A percentile compares a stretch with the other conserved stretches of the same genome.
Evolutionary conservation across 2,113 vertebrate species (phyloP).

Genomic region (Poeciliopsis turrubarensis): DNA sequence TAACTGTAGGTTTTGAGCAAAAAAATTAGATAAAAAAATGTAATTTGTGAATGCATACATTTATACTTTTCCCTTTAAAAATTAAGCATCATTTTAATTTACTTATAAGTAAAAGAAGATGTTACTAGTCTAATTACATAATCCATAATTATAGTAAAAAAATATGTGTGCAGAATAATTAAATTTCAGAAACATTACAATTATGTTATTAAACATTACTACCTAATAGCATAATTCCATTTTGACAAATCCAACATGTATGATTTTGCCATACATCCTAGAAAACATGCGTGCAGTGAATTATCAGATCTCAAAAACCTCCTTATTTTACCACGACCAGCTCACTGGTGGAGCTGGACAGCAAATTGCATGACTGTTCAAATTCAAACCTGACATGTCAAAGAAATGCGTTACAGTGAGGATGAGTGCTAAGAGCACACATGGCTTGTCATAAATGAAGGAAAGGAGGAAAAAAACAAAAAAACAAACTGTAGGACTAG

Average conservation of each 20-base stretch:
- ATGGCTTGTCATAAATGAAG: constrained; percentile 60
- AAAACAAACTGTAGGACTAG: constrained; percentile 16
- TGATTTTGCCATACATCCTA: constrained; percentile 4
- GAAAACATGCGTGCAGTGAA: constrained; percentile 41
- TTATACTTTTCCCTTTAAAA: neutral
- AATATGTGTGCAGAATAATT: neutral
- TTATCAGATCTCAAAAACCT: constrained; percentile 40
- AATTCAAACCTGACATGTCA: constrained; percentile 79
- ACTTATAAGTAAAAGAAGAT: neutral
- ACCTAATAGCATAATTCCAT: too few species aligned
- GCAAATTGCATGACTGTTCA: constrained; percentile 75
- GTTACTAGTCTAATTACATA: neutral
- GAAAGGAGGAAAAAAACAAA: neutral
- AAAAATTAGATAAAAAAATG: neutral
- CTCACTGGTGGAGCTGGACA: constrained; percentile 63
- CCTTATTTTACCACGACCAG: constrained; percentile 53
- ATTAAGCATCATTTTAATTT: neutral
- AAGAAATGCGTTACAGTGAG: constrained; percentile 74
- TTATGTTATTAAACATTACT: too few species aligned
- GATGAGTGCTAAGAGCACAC: constrained; percentile 73
- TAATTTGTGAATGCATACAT: too few species aligned
- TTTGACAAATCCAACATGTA: too few species aligned
- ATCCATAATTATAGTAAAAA: neutral
- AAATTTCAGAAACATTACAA: neutral
- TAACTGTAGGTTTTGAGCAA: neutral